Evolutionary conservation across 2,797 vertebrate species (phyloP), one percentile per base, ranked within the genome.

Genomic region (Hydrolagus colliei): DNA sequence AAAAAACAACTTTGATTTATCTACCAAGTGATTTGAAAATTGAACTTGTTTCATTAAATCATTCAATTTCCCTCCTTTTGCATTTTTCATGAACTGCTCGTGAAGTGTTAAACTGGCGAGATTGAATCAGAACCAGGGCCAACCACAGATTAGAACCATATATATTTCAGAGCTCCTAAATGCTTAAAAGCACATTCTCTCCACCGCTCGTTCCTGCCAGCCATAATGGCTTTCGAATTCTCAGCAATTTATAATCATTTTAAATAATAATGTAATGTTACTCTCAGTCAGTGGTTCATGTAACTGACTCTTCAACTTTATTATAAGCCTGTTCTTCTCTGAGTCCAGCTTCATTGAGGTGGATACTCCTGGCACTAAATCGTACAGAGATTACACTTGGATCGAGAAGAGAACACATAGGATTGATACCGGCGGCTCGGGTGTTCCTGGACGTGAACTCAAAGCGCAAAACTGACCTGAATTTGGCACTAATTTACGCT

Each of bases 31-130:
- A 84, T 32, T 84, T 84, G 79, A 65, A 65, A 84, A 84, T 68
- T 71, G 79, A 84, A 84, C 32, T 5, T 84, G 63, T 84, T 84
- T 67, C 79, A 84, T 84, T 84, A 71, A 84, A 84, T 32, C 16
- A 11, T 67, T 71, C 79, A 71, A 84, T 71, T 68, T 71, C 71
- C 41, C 18, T 68, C 16, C 71, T 68, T 14, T 65, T 84, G 79
- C 67, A 84, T 84, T 68, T 84, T 84, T 84, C 65, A 84, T 84
- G 79, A 84, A 84, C 32, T 52, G 79, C 18, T 71, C 65, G 18
- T 71, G n/a, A 84, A 9, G 79, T 52, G 41, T 52, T 52, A 52
- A 52, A 52, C 41, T 1, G 6, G 41, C 6, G 41, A 52, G 41
- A 71, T 16, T 35, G 65, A 71, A 41, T 84, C 65, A 71, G 65